phyloP scores from a whole-genome alignment of 1,140 invertebrate species.

The Zophobas morio region DNA sequence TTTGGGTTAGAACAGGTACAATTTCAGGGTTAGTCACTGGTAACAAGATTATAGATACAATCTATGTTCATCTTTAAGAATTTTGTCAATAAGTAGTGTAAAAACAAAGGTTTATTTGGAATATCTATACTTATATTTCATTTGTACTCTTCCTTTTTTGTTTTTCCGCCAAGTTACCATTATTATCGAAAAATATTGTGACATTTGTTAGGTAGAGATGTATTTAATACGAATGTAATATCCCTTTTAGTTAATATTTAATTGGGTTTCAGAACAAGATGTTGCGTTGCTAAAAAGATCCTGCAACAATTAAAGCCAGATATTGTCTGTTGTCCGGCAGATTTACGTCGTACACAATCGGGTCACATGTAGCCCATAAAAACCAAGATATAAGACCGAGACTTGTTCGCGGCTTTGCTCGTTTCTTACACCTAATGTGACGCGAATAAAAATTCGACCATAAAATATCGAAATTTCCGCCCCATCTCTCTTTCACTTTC shows the following conservation, averaged over 20 bases:
- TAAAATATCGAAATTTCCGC: slow-evolving; percentile 33
- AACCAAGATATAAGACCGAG: slow-evolving; percentile 40
- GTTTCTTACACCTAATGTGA: slow-evolving; percentile 45
- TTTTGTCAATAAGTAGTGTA: too few species aligned
- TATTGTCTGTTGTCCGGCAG: slow-evolving; percentile 40
- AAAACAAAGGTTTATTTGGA: too few species aligned
- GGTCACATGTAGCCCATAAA: slow-evolving; percentile 46
- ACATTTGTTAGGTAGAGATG: too few species aligned
- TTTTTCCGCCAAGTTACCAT: too few species aligned
- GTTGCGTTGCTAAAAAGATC: background rate
- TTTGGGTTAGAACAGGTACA: too few species aligned
- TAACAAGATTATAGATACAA: too few species aligned
- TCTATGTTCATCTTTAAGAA: too few species aligned
- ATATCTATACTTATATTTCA: too few species aligned
- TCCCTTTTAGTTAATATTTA: background rate
- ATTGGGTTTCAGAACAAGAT: background rate
- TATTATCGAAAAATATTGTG: too few species aligned
- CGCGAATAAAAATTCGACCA: slow-evolving; percentile 41
- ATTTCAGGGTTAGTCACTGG: too few species aligned
- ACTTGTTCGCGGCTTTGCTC: slow-evolving; percentile 19
- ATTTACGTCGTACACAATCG: slow-evolving; percentile 49
- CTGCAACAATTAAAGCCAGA: slow-evolving; percentile 41
- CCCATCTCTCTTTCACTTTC: slow-evolving; percentile 1
- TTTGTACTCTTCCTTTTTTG: too few species aligned
- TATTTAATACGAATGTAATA: too few species aligned